Evolutionary conservation across 2,797 vertebrate genomes (phyloP), one percentile per base, ranked within the genome.

Genomic region (Craterocephalus amniculus): DNA sequence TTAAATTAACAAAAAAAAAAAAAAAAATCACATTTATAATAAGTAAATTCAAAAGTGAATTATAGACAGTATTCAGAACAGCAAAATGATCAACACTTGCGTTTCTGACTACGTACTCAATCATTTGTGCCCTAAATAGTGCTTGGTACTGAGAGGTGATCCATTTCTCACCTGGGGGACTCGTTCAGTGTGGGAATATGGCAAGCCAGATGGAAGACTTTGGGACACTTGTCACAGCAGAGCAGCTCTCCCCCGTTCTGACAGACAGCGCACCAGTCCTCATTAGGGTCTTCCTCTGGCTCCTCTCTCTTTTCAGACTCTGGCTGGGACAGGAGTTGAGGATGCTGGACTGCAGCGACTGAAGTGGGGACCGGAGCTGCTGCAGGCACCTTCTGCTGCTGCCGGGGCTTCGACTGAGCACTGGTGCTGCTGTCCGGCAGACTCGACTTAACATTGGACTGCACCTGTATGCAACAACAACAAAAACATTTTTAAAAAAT

Each of bases 221-320:
- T 99, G 67, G 98, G 98, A 80, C 98, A 99, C 71, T 94, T 96
- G 86, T 99, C 98, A 67, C 98, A 99, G 70, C 98, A 99, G 60
- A 99, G 89, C 80, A 99, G 88, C 51, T 99, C 97, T 38, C 98
- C 98, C 57, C 98, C 98, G 0, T 99, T 99, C 87, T 99, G 96
- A 84, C 98, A 99, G 58, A 99, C 98, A 0, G 98, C 98, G 20
- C 98, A 99, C 94, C 98, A 99, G 88, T 99, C 98, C 76, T 99
- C 98, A 1, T 99, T 99, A 0, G 95, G 95, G 72, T 95, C 95
- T 1, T 95, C 95, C n/a, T 94, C 94, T 0, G 88, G 87, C 70
- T 88, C 87, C 0, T 73, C 52, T 14, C 72, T 88, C 84, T 92
- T 92, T n/a, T 89, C 90, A 0, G 90, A 63, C 58, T 69, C 75